Base-by-base conservation (phyloP, 2,113 vertebrate genomes). In the Motacilla alba region DNA sequence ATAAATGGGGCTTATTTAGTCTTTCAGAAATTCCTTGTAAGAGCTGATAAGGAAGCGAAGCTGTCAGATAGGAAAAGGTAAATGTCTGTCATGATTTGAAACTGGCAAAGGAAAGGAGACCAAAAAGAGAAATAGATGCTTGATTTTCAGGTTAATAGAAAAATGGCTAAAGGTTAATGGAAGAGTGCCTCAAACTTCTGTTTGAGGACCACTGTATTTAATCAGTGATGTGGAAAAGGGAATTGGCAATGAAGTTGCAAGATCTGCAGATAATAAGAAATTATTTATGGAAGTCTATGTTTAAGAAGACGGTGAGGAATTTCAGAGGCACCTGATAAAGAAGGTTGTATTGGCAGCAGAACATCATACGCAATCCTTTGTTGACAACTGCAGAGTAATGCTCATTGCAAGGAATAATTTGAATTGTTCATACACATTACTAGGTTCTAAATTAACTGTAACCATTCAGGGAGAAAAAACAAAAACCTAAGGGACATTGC, bases 381-480 rank as follows among this genome's bases (percentile, higher is more conserved):
- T 83, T 95, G 83, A 66, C 68, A 92, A 70, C 82, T 84, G 44
- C 78, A 55, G 70, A 90, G 39, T 52, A 83, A 76, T 69, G 50
- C 64, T 37, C 6, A 12, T 90, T 90, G 50, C 64, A 79, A 77
- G 59, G 41, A 94, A 86, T 87, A 63, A 89, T 91, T 93, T 93
- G 44, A 78, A 52, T 86, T 79, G 60, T 73, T 90, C 64, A 37
- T 88, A 75, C 78, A 88, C 33, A 35, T 89, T 96, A 58, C 76
- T 93, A 87, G 41, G 41, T 84, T 96, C 92, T 95, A 94, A 96
- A 96, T 81, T 91, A 87, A 93, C 85, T 93, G 73, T 60, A 94
- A 80, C 59, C 81, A 88, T 94, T 97, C 63, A 93, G 88, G 68
- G 81, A 90, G 81, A 90, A 90, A 88, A 85, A 94, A 72, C 83